These are phyloP conservation scores for Clytia hemisphaerica DNA, from an alignment of 30 jellyfish, hydroid and myxozoan species.

Conservation along the genomic window DNA sequence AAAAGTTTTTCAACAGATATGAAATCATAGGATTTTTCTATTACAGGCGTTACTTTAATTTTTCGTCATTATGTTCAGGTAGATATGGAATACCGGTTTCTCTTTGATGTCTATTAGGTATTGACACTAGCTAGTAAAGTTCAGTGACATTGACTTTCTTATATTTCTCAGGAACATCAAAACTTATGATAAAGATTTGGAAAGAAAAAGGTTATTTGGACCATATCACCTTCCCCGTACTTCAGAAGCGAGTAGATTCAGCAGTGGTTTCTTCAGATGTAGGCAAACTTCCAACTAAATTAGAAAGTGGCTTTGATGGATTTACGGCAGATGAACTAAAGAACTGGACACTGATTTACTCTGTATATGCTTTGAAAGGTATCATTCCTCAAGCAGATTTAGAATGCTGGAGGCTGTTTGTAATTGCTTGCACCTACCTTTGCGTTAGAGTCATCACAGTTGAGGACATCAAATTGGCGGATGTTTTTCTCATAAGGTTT, in stretches of 20 bases:
- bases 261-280: not conserved
- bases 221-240: not conserved
- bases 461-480: not conserved
- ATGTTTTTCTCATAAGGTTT: not conserved
- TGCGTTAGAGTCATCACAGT: not conserved
- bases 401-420: not conserved
- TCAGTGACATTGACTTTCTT: too few relatives aligned
- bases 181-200: not conserved
- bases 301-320: conserved; percentile 1
- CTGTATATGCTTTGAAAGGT: not conserved
- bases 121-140: too few relatives aligned
- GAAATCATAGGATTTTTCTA: too few relatives aligned
- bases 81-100: too few relatives aligned
- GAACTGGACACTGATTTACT: not conserved
- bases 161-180: conserved; percentile 11
- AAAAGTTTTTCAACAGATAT: too few relatives aligned
- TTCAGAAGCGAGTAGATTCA: not conserved
- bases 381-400: not conserved
- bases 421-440: not conserved
- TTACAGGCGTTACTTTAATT: too few relatives aligned
- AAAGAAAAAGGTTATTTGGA: not conserved
- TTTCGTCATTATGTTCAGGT: too few relatives aligned
- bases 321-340: conserved; percentile 5
- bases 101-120: too few relatives aligned
- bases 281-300: not conserved